phyloP scores from a whole-genome alignment of 1,140 invertebrate species.

The Triops cancriformis region DNA sequence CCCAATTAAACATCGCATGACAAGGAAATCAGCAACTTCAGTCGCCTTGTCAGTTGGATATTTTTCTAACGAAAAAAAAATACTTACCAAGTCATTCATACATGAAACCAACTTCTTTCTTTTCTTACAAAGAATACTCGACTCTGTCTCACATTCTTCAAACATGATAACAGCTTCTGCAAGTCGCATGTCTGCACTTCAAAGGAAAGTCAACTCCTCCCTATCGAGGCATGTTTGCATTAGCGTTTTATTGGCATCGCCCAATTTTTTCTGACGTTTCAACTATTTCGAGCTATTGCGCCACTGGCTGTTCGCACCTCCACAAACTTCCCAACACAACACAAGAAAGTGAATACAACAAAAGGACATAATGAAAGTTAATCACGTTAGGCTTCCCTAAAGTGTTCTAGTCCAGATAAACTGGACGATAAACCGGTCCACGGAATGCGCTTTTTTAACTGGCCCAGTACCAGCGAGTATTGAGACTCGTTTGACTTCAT shows the following conservation, averaged over 20 bases:
- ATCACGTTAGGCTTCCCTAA: not conserved
- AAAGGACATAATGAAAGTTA: not conserved
- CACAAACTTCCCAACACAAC: too few relatives aligned
- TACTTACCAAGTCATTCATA: not conserved
- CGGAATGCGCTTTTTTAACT: not conserved
- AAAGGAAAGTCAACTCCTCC: conserved; percentile 6
- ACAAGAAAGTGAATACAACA: not conserved
- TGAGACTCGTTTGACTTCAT: not conserved
- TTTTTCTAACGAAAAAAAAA: not conserved
- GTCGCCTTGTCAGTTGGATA: not conserved
- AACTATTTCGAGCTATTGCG: not conserved
- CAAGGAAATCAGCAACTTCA: not conserved
- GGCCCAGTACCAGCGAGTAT: not conserved
- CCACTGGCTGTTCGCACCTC: not conserved
- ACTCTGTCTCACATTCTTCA: not conserved
- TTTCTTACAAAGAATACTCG: not conserved
- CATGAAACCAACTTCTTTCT: not conserved
- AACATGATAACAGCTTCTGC: conserved; percentile 10
- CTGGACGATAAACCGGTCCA: not conserved
- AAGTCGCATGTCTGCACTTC: not conserved
- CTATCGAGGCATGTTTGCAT: not conserved
- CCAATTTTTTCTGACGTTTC: not conserved
- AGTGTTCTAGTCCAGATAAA: not conserved
- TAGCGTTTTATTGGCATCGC: conserved; percentile 13
- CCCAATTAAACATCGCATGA: not conserved